phyloP scores from a whole-genome alignment of 2,113 vertebrate species.

The Rhagologus leucostigma region DNA sequence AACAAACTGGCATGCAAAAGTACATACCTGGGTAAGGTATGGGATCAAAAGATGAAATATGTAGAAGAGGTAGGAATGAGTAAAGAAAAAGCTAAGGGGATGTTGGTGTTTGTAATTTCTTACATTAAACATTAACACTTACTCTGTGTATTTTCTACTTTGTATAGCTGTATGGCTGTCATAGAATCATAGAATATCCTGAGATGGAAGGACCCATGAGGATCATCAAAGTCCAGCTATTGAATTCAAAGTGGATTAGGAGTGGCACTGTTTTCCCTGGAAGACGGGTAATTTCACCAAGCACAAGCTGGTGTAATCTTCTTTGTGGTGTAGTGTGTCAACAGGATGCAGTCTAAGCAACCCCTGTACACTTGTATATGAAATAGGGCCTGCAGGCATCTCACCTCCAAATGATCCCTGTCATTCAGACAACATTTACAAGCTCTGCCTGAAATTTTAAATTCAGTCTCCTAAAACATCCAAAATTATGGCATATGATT shows the following conservation, averaged over 20 bases:
- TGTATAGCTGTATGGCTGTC: neutral
- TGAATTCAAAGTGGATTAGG: neutral
- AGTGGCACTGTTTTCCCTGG: neutral
- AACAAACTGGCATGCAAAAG: neutral
- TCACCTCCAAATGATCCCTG: neutral
- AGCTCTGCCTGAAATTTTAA: neutral
- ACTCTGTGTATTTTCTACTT: neutral
- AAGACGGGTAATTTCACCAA: neutral
- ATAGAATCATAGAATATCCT: neutral
- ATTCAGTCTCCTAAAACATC: neutral
- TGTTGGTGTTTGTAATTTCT: neutral
- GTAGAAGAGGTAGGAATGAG: neutral
- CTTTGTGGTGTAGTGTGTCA: neutral
- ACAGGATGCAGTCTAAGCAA: neutral
- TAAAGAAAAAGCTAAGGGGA: neutral
- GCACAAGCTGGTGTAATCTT: neutral
- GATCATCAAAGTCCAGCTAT: neutral
- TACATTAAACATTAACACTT: neutral
- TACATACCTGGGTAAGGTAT: neutral
- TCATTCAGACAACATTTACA: neutral
- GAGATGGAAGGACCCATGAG: neutral
- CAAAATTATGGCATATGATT: neutral
- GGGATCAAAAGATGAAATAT: neutral
- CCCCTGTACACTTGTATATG: neutral
- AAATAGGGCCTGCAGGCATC: neutral